Evolutionary conservation across 2,113 vertebrate species (phyloP).

Genomic region (Petromus typicus): DNA sequence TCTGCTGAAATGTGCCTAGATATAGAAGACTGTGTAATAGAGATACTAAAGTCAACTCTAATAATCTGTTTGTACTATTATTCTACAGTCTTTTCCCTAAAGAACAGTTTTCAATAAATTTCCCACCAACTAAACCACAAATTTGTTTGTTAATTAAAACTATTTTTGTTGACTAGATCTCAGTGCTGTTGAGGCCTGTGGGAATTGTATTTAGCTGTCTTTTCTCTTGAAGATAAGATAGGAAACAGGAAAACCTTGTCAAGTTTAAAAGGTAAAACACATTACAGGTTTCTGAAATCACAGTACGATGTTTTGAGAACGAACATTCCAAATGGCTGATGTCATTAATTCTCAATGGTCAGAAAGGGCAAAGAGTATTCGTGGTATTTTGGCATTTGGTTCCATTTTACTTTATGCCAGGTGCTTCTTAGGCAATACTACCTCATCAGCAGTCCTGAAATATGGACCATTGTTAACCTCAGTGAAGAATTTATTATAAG

Average conservation of each 20-base stretch:
- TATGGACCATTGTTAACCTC: conserved; percentile 7
- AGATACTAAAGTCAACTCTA: conserved; percentile 67
- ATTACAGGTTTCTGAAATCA: conserved; percentile 55
- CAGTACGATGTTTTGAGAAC: conserved; percentile 51
- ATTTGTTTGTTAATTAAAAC: conserved; percentile 49
- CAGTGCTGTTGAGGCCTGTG: rapidly evolving
- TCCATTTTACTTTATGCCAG: conserved; percentile 37
- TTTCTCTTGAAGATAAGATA: not conserved
- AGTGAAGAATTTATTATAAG: conserved; percentile 43
- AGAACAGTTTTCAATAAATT: conserved; percentile 58
- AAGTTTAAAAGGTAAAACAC: conserved; percentile 63
- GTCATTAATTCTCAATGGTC: not conserved
- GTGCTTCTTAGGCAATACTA: not conserved
- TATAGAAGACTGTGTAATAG: conserved; percentile 69
- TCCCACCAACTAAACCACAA: not conserved
- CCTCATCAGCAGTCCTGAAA: not conserved
- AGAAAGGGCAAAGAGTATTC: not conserved
- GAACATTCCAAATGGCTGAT: not conserved
- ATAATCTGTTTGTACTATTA: conserved; percentile 64
- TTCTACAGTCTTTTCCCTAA: conserved; percentile 37
- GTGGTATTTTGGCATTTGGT: rapidly evolving
- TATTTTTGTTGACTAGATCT: not conserved
- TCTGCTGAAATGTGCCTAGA: conserved; percentile 74
- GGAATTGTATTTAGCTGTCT: not conserved
- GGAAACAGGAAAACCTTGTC: not conserved